Conservation (phyloP, 2,888 invertebrate species). For the Phaedon cochleariae region DNA sequence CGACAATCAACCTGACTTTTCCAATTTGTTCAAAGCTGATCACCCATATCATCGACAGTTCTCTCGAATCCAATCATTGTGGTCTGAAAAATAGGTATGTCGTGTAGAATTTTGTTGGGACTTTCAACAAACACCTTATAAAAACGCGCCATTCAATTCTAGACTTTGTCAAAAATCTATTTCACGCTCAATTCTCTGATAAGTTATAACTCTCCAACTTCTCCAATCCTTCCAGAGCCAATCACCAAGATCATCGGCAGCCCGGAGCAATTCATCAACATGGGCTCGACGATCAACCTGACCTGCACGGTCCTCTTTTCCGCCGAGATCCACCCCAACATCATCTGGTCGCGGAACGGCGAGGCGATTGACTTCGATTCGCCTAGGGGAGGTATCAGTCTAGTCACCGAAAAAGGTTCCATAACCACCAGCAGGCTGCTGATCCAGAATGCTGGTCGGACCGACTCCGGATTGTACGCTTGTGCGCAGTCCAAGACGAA, state of each 20-base stretch:
- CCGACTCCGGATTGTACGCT: slow-evolving; percentile 84
- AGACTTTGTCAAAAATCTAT: too few relatives aligned
- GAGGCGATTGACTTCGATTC: slow-evolving; percentile 89
- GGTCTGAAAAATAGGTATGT: too few relatives aligned
- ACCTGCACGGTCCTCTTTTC: slow-evolving; percentile 86
- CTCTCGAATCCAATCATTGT: too few relatives aligned
- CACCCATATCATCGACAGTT: too few relatives aligned
- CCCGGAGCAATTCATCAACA: slow-evolving; percentile 84
- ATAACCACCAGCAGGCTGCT: slow-evolving; percentile 84
- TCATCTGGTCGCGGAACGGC: slow-evolving; percentile 84
- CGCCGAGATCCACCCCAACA: slow-evolving; percentile 85
- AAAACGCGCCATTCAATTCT: too few relatives aligned
- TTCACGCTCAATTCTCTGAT: too few relatives aligned
- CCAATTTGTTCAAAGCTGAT: too few relatives aligned
- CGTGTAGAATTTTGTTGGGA: too few relatives aligned
- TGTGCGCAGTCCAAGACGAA: slow-evolving; percentile 87
- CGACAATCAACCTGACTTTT: too few relatives aligned
- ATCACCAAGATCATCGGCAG: slow-evolving; percentile 84
- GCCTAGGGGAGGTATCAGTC: slow-evolving; percentile 85
- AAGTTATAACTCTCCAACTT: not conserved
- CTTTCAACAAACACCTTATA: too few relatives aligned
- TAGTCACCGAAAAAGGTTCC: slow-evolving; percentile 86
- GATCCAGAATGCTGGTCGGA: slow-evolving; percentile 81
- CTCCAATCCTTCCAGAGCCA: slow-evolving; percentile 69
- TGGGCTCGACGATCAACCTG: slow-evolving; percentile 87